These are phyloP conservation scores for Chalcis sispes DNA, from an alignment of 2,888 invertebrate species.

Conservation along the genomic window DNA sequence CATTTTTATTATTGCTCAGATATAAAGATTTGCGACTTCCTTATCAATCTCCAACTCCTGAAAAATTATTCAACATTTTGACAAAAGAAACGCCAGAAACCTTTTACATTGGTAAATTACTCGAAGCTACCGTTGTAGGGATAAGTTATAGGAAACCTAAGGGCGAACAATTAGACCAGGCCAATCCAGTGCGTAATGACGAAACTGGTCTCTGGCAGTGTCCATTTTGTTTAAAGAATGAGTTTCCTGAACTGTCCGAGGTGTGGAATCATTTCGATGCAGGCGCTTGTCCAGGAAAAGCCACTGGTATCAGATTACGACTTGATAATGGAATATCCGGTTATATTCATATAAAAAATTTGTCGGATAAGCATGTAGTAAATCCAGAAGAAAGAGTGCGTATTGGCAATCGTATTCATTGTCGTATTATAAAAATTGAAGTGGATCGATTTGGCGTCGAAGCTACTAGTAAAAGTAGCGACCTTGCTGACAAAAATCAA, in stretches of 20 bases:
- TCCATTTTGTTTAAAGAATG: constrained; percentile 96
- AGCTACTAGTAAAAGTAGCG: constrained; percentile 94
- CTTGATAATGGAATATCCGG: constrained; percentile 95
- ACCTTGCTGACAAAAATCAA: constrained; percentile 91
- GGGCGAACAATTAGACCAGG: constrained; percentile 95
- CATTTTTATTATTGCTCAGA: constrained; percentile 73
- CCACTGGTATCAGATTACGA: constrained; percentile 91
- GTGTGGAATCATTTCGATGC: constrained; percentile 99
- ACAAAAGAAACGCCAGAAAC: constrained; percentile 97
- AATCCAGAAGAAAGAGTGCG: constrained; percentile 96
- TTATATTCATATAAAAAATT: constrained; percentile 94
- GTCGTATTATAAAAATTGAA: constrained; percentile 95
- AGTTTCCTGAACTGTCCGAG: constrained; percentile 96
- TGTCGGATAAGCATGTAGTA: constrained; percentile 94
- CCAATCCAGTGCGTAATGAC: constrained; percentile 96
- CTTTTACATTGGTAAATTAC: constrained; percentile 92
- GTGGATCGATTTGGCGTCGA: constrained; percentile 95
- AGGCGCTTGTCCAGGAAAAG: constrained; percentile 95
- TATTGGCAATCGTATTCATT: constrained; percentile 89
- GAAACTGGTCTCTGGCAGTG: constrained; percentile 98
- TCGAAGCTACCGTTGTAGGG: constrained; percentile 87
- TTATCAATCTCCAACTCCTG: constrained; percentile 87
- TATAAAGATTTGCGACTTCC: constrained; percentile 92
- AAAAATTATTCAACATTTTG: constrained; percentile 94
- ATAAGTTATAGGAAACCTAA: constrained; percentile 93